Conservation (phyloP, 2,797 vertebrate species). For the Trachurus trachurus region DNA sequence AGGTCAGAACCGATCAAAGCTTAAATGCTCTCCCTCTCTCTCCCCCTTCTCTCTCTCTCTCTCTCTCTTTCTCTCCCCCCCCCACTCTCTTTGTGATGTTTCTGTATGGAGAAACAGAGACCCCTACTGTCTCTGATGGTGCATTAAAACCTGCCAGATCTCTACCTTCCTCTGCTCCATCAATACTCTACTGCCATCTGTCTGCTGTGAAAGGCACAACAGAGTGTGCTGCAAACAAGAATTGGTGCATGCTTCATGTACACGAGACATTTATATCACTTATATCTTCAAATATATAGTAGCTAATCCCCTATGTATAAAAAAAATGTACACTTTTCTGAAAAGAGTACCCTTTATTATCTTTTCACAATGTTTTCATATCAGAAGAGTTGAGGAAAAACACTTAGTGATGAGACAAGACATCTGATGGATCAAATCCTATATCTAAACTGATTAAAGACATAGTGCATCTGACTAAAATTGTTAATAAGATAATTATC, state of each 20-base stretch:
- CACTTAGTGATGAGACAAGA: too few species aligned
- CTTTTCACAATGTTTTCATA: background rate
- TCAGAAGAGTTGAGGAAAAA: background rate
- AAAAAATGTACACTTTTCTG: background rate
- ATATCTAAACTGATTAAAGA: background rate
- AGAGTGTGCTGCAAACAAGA: background rate
- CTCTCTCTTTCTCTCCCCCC: constrained; percentile 2
- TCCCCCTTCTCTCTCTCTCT: background rate
- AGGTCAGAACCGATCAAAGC: constrained; percentile 86
- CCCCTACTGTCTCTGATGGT: constrained; percentile 73
- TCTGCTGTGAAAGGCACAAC: constrained; percentile 3
- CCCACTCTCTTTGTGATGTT: constrained; percentile 39
- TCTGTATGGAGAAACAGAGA: constrained; percentile 81
- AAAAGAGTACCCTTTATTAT: background rate
- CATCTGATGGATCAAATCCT: background rate
- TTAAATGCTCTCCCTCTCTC: constrained; percentile 64
- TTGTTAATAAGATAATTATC: too few species aligned
- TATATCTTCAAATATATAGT: too few species aligned
- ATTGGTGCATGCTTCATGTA: background rate
- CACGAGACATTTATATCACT: background rate
- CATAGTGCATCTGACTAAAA: background rate
- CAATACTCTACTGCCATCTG: constrained; percentile 75
- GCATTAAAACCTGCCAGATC: background rate
- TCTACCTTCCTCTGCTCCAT: background rate
- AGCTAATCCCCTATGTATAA: background rate